A percentile compares a stretch with the other conserved stretches of the same genome.
phyloP scores from a whole-genome alignment of 2,888 invertebrate genomes.

The Aspidiotus destructor region DNA sequence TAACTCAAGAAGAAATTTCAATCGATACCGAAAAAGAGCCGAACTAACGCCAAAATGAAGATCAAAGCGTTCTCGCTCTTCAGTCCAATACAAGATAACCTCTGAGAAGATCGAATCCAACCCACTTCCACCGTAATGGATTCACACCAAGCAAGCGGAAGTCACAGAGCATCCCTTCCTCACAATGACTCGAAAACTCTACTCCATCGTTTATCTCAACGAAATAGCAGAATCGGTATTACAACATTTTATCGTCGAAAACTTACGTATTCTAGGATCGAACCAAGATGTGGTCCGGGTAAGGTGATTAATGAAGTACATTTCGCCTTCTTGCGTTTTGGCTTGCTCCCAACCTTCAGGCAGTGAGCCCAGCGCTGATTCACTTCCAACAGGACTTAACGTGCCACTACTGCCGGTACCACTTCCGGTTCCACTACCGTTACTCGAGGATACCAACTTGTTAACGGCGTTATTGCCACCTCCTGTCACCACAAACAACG shows the following conservation, averaged over 20 bases:
- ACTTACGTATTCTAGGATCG: constrained; percentile 95
- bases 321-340: constrained; percentile 71
- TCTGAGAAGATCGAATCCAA: no score
- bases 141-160: no score
- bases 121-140: no score
- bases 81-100: no score
- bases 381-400: constrained; percentile 28
- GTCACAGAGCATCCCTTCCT: no score
- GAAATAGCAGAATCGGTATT: no score
- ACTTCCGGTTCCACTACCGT: constrained; percentile 24
- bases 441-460: constrained; percentile 25
- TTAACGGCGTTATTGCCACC: constrained; percentile 25
- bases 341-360: constrained; percentile 86
- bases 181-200: no score
- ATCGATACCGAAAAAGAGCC: no score
- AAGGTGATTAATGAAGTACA: constrained; percentile 85
- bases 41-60: no score
- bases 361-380: constrained; percentile 54
- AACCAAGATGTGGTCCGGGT: constrained; percentile 95
- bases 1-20: no score
- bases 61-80: no score
- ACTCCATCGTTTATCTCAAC: no score
- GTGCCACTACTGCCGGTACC: constrained; percentile 28
- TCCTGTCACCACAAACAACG: constrained; percentile 17
- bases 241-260: constrained; percentile 25